These are phyloP conservation scores for Apteryx mantelli DNA, from an alignment of 2,113 vertebrate genomes.

Conservation along the genomic window DNA sequence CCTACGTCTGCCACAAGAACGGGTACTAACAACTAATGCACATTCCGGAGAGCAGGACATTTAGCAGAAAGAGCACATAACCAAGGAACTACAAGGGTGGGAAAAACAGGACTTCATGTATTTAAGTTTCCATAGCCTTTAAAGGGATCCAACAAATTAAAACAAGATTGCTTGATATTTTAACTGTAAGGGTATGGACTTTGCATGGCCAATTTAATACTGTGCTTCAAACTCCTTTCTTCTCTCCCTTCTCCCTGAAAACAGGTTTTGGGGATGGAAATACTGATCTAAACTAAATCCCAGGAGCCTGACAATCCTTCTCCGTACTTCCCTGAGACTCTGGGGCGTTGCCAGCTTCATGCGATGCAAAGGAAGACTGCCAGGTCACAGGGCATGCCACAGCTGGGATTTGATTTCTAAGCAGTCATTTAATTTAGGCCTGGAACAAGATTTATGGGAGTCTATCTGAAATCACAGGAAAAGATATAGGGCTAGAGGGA, in stretches of 20 bases:
- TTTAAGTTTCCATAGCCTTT: background rate
- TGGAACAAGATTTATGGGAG: constrained; percentile 47
- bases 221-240: constrained; percentile 4
- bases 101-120: background rate
- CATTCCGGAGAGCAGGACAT: accelerated
- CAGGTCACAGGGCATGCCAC: constrained; percentile 66
- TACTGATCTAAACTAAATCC: constrained; percentile 51
- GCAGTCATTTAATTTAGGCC: constrained; percentile 53
- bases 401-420: constrained; percentile 58
- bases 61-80: background rate
- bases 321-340: constrained; percentile 50
- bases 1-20: accelerated
- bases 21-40: background rate
- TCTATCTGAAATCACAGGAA: constrained; percentile 22
- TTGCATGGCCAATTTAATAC: background rate
- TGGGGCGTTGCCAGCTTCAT: constrained; percentile 33
- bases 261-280: constrained; percentile 47
- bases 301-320: constrained; percentile 52
- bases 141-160: background rate
- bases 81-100: background rate
- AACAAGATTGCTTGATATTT: background rate
- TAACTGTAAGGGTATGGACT: background rate
- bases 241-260: background rate
- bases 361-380: constrained; percentile 42
- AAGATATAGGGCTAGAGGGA: background rate